Evolutionary conservation across 2,888 invertebrate genomes (phyloP).

Genomic region (Pachycephus smyrnensis): DNA sequence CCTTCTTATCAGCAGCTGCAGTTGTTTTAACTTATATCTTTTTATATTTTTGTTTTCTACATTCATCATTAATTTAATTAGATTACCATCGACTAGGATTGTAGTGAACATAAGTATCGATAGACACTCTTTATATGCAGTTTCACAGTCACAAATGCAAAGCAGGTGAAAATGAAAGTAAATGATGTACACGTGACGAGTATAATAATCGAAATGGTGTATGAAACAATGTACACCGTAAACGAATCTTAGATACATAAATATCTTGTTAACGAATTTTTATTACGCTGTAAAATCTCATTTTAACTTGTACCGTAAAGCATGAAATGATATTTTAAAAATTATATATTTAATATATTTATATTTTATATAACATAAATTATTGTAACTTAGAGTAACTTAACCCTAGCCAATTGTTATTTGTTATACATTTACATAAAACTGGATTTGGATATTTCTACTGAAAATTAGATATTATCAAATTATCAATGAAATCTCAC

Average conservation of each 20-base stretch:
- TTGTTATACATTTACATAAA: neutral
- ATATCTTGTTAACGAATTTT: neutral
- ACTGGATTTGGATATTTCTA: neutral
- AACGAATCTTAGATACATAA: neutral
- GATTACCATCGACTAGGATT: too few relatives aligned
- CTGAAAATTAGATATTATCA: neutral
- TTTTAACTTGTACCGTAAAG: neutral
- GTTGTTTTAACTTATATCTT: too few relatives aligned
- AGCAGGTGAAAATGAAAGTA: neutral
- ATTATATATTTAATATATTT: constrained; percentile 2
- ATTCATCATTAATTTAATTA: too few relatives aligned
- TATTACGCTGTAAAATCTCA: neutral
- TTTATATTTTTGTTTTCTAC: too few relatives aligned
- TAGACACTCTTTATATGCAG: neutral
- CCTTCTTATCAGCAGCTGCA: too few relatives aligned
- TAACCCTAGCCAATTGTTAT: neutral
- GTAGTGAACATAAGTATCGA: too few relatives aligned
- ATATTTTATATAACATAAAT: constrained; percentile 7
- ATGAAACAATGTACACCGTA: neutral
- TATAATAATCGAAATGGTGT: neutral
- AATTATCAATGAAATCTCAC: neutral
- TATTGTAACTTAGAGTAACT: neutral
- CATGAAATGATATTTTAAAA: neutral
- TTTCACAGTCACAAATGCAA: neutral
- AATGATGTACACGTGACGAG: too few relatives aligned